Evolutionary conservation across 2,113 vertebrate species (phyloP).

Genomic region (Eptesicus fuscus): DNA sequence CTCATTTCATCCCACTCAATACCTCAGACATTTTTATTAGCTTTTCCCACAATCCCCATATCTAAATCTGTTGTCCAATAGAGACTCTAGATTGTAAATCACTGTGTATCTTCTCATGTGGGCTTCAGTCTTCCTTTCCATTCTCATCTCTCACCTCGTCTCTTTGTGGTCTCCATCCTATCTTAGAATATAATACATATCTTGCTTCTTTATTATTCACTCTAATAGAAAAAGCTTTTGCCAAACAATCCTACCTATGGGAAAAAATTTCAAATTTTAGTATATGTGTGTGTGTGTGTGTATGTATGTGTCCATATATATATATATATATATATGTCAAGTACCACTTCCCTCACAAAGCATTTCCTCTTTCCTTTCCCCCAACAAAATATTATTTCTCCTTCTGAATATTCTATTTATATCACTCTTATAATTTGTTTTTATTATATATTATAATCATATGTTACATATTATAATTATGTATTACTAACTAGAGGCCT

Average conservation of each 20-base stretch:
- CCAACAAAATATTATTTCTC: background rate
- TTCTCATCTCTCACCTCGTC: background rate
- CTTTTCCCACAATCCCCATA: background rate
- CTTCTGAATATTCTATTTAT: background rate
- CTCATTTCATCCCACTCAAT: rapidly evolving
- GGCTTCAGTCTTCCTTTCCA: background rate
- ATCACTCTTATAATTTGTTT: background rate
- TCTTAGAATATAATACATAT: background rate
- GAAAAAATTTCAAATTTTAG: background rate
- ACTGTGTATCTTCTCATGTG: background rate
- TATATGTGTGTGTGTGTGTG: no score
- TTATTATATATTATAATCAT: background rate
- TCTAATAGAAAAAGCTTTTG: background rate
- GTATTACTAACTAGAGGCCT: no score
- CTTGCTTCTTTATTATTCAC: background rate
- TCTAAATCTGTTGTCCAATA: background rate
- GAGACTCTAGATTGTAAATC: background rate
- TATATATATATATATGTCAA: background rate
- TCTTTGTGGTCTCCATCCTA: background rate
- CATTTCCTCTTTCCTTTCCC: background rate
- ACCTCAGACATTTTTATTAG: background rate
- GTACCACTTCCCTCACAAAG: background rate
- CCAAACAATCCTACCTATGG: background rate
- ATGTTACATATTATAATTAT: background rate
- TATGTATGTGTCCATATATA: no score